These are phyloP conservation scores for Stenchaetothrips biformis DNA, from an alignment of 2,888 invertebrate genomes.

Conservation along the genomic window DNA sequence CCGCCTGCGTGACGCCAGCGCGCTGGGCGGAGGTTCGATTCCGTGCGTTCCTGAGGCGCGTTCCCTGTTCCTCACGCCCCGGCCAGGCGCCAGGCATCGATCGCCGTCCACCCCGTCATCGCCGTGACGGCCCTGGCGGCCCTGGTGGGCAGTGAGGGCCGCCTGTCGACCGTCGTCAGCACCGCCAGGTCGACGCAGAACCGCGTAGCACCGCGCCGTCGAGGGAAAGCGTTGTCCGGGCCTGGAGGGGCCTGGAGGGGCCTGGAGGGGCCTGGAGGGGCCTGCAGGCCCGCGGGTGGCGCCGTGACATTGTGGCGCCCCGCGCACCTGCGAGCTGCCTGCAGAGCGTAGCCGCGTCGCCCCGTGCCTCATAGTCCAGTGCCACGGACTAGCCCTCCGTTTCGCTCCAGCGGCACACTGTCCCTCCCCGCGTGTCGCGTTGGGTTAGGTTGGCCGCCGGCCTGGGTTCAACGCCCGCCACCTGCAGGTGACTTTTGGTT, in stretches of 20 bases:
- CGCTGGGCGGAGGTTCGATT: no score
- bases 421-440: not conserved
- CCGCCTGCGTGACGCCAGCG: not conserved
- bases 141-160: constrained; percentile 30
- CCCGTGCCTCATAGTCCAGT: not conserved
- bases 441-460: not conserved
- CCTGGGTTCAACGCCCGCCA: no score
- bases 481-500: no score
- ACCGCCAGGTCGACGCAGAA: not conserved
- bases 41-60: no score
- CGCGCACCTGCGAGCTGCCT: not conserved
- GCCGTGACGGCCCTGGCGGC: constrained; percentile 28
- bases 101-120: not conserved
- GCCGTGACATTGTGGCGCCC: not conserved
- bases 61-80: constrained; percentile 28
- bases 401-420: not conserved
- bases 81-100: not conserved
- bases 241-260: no score
- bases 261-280: not conserved
- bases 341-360: not conserved
- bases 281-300: not conserved
- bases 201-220: constrained; percentile 25
- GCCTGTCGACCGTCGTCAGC: constrained; percentile 26
- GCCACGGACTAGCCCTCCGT: not conserved
- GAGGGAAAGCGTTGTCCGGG: no score